Conservation (phyloP, 2,888 invertebrate genomes). For the Eupithecia centaureata region DNA sequence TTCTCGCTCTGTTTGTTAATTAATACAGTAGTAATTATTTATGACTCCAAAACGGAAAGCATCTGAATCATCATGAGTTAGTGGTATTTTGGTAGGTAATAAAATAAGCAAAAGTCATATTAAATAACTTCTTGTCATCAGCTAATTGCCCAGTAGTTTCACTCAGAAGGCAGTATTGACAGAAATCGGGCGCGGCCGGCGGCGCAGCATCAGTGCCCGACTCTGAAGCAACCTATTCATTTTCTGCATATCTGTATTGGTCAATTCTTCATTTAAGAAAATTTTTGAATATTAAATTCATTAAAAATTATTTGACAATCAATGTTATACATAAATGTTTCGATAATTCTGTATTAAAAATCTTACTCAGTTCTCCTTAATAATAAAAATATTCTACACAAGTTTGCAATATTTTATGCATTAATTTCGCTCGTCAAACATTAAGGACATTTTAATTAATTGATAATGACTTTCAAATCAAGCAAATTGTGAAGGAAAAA, state of each 20-base stretch:
- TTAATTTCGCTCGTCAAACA: no score
- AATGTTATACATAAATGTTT: no score
- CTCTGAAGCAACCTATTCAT: neutral
- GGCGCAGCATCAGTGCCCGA: slow-evolving; percentile 41
- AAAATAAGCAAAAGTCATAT: neutral
- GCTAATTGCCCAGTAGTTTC: slow-evolving; percentile 14
- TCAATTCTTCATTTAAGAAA: no score
- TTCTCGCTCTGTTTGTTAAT: neutral
- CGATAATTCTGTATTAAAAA: neutral
- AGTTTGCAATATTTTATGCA: no score
- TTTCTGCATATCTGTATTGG: neutral
- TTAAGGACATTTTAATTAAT: no score
- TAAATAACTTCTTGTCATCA: neutral
- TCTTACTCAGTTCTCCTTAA: no score
- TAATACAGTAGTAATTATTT: neutral
- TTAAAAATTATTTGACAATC: no score
- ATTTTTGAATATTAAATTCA: no score
- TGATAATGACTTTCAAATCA: no score
- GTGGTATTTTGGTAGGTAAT: neutral
- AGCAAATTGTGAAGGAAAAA: no score
- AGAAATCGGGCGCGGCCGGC: slow-evolving; percentile 22
- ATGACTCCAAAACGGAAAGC: neutral
- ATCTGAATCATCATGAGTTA: neutral
- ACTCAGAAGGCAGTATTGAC: slow-evolving; percentile 22
- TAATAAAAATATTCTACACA: no score